phyloP scores from a whole-genome alignment of 2,113 vertebrate species.

The Sorex fumeus region DNA sequence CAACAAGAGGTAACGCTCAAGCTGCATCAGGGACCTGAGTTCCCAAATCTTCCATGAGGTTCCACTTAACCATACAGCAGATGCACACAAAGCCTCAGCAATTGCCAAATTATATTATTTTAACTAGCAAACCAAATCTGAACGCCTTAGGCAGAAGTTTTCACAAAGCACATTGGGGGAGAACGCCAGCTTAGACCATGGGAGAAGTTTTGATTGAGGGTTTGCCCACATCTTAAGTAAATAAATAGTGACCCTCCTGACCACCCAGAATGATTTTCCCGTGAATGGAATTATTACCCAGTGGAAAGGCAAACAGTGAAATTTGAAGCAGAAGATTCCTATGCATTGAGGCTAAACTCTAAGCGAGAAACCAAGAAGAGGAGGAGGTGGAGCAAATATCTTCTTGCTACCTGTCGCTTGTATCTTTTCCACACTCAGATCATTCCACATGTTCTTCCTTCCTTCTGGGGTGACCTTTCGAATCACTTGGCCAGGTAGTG shows the following conservation, averaged over 20 bases:
- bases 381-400: background rate
- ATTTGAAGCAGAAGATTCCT: slow-evolving; percentile 75
- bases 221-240: slow-evolving; percentile 83
- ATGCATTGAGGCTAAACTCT: slow-evolving; percentile 55
- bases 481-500: background rate
- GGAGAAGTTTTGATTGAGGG: slow-evolving; percentile 76
- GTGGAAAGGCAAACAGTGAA: slow-evolving; percentile 75
- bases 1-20: background rate
- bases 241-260: slow-evolving; percentile 74
- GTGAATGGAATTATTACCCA: slow-evolving; percentile 71
- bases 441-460: background rate
- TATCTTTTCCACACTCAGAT: background rate
- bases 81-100: slow-evolving; percentile 84
- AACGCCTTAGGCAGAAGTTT: slow-evolving; percentile 87
- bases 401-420: background rate
- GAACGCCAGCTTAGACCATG: slow-evolving; percentile 84
- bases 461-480: background rate
- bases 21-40: slow-evolving; percentile 85
- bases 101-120: slow-evolving; percentile 89
- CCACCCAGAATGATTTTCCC: slow-evolving; percentile 80
- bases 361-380: slow-evolving; percentile 42
- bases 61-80: slow-evolving; percentile 86
- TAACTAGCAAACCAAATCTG: slow-evolving; percentile 89
- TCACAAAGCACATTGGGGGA: slow-evolving; percentile 83
- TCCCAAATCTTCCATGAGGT: slow-evolving; percentile 88